Conservation (phyloP, 2,113 vertebrate genomes). For the Hemibagrus wyckioides region DNA sequence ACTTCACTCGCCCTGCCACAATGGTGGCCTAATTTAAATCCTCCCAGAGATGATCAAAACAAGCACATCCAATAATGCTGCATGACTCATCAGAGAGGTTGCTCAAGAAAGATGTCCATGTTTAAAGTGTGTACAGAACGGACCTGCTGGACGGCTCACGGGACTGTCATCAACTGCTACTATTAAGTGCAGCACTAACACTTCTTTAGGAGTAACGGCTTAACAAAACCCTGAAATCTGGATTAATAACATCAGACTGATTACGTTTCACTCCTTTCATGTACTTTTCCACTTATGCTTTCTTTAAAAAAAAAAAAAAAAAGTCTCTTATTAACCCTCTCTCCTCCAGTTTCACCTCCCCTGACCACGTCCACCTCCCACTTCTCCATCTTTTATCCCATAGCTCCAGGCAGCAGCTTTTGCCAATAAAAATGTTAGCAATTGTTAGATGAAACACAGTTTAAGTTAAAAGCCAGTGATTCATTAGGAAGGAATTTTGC, state of each 20-base stretch:
- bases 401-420: slow-evolving; percentile 50
- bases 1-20: background rate
- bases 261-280: background rate
- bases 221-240: slow-evolving; percentile 35
- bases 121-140: slow-evolving; percentile 21
- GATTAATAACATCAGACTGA: background rate
- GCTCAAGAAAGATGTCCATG: slow-evolving; percentile 13
- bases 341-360: background rate
- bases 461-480: slow-evolving; percentile 66
- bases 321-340: background rate
- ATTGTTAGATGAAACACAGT: slow-evolving; percentile 70
- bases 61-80: slow-evolving; percentile 22
- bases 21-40: slow-evolving; percentile 12
- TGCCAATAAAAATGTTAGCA: slow-evolving; percentile 66
- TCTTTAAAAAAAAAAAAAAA: background rate
- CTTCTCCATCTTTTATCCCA: background rate
- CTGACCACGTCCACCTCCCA: background rate
- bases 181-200: slow-evolving; percentile 36
- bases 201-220: slow-evolving; percentile 20
- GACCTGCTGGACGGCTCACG: slow-evolving; percentile 15
- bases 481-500: slow-evolving; percentile 70
- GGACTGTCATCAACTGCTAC: slow-evolving; percentile 48
- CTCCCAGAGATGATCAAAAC: background rate
- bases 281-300: background rate
- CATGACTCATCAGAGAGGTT: slow-evolving; percentile 46